Evolutionary conservation across 2,888 invertebrate species (phyloP), one percentile per base, ranked within the genome.

Genomic region (Melanostoma mellinum): DNA sequence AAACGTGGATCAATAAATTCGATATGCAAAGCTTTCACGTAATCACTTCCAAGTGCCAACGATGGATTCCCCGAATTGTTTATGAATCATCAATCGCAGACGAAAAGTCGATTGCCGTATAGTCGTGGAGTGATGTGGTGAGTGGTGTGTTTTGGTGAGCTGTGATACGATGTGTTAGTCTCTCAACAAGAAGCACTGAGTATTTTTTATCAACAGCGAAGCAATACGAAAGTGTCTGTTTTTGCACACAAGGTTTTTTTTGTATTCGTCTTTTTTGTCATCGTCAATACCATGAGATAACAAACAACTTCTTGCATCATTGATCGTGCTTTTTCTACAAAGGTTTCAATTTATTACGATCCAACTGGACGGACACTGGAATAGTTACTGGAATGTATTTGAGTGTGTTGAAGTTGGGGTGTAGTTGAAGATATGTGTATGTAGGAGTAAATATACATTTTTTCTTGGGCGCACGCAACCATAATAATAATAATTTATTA

Each of bases 221-320:
- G 20, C 20, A 20, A 20, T 20, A 20, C 20, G 20, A 20, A 20
- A 20, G 20, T 20, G 20, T 20, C 0, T 20, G 1, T 20, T 20
- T 20, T 20, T 20, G 20, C 35, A 44, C 10, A 4, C 5, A 20
- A 35, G 4, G 4, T 32, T 40, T 61, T 40, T 35, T 60, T 60
- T 36, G 4, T 9, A 30, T 58, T 36, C 42, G 4, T 30, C 36
- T 67, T 52, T 58, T 42, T n/a, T 69, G 8, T 6, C 30, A 30
- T 38, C 53, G 58, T 52, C 68, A 46, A 75, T 60, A 38, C 81
- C 81, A 73, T 82, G 77, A 72, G 77, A 82, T 77, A 82, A 73
- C 77, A 67, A 77, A 56, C 81, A 48, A 72, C 77, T 72, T 82
- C 72, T 82, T 82, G 81, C 81, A 82, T 82, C 76, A 82, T 67